Evolutionary conservation across 2,888 invertebrate genomes (phyloP), one percentile per base, ranked within the genome.

Genomic region (Pinctada fucata): DNA sequence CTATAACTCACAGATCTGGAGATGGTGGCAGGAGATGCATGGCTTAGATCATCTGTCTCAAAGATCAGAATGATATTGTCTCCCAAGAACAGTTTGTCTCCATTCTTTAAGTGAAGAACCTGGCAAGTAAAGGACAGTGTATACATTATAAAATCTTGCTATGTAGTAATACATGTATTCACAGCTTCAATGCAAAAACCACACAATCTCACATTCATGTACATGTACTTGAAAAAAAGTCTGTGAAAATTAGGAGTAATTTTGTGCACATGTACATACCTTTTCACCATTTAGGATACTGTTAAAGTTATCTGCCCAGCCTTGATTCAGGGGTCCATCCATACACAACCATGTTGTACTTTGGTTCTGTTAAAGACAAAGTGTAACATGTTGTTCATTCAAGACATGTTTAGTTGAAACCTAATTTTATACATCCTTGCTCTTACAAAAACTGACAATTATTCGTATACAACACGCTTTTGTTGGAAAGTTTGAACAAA

Each of bases 231-330:
- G 31, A 31, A 52, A 50, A 31, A 6, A 50, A 16, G 16, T 16
- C 2, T 31, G 1, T 31, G 31, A 31, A 31, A 31, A 31, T 31
- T 31, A 1, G 1, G 31, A 31, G 31, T 31, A 31, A 31, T 31
- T 31, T 31, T 31, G 31, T 31, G 1, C 31, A 31, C 31, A 31
- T 31, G 31, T 31, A 78, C 75, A 64, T 80, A 91, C 91, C 88
- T 89, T 90, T 75, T 88, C 90, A 49, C 84, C 85, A 79, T 87
- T 88, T 13, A 92, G 86, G 3, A 91, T 87, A 79, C 90, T 89
- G 86, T 89, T 90, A 82, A 92, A 91, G 81, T 90, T 90, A 81
- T 92, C 92, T 13, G 91, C 89, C 92, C 92, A 92, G 70, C 86
- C 88, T 4, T 88, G 80, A 72, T 88, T 89, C 3, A 92, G 84